These are phyloP conservation scores for Microctenopoma stevenorrisi DNA, from an alignment of 2,797 vertebrate species.

Conservation along the genomic window DNA sequence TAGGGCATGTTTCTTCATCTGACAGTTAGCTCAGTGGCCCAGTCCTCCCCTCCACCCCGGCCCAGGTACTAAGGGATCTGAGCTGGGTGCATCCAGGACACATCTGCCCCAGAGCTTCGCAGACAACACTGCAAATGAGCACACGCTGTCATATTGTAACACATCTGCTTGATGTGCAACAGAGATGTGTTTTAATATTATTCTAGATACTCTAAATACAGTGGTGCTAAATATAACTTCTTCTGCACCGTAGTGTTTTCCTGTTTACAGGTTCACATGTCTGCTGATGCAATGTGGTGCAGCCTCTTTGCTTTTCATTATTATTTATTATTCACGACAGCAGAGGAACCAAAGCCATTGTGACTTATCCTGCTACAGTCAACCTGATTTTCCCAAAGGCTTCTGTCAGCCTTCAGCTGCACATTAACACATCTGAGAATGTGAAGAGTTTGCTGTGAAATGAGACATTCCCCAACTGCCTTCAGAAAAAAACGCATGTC, in stretches of 20 bases:
- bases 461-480: conserved; percentile 4
- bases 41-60: conserved; percentile 5
- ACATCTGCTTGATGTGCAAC: conserved; percentile 68
- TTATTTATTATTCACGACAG: conserved; percentile 24
- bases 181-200: conserved; percentile 66
- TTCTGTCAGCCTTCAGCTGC: conserved; percentile 3
- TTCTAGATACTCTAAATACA: conserved; percentile 12
- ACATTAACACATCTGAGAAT: conserved; percentile 22
- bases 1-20: no score
- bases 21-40: conserved; percentile 1
- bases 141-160: conserved; percentile 67
- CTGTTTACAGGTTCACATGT: background rate
- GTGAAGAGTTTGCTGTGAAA: conserved; percentile 10
- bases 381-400: conserved; percentile 1
- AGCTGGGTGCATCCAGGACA: conserved; percentile 68
- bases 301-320: conserved; percentile 5
- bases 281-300: background rate
- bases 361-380: conserved; percentile 17
- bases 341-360: conserved; percentile 29
- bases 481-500: background rate
- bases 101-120: conserved; percentile 67
- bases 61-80: conserved; percentile 46
- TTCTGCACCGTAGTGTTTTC: no score
- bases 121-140: conserved; percentile 60
- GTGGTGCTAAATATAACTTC: background rate